phyloP scores from a whole-genome alignment of 2,888 invertebrate species.

The Monochamus alternatus region DNA sequence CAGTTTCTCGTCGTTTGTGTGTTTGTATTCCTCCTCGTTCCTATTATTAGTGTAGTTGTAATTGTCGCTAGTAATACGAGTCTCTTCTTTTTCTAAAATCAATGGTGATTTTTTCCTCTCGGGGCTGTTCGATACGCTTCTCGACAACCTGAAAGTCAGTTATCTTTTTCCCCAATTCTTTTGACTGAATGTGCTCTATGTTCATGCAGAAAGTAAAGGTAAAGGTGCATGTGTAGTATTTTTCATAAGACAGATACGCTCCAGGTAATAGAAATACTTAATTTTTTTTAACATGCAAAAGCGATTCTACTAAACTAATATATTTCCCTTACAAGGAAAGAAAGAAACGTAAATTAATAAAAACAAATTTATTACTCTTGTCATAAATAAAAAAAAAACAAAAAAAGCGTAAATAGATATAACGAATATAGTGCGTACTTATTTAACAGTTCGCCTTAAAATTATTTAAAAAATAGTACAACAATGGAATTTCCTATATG shows the following conservation, averaged over 20 bases:
- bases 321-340: background rate
- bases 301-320: background rate
- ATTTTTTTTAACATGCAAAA: background rate
- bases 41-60: constrained; percentile 47
- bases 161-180: background rate
- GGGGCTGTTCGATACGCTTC: constrained; percentile 40
- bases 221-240: background rate
- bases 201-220: constrained; percentile 24
- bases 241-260: background rate
- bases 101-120: constrained; percentile 39
- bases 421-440: constrained; percentile 11
- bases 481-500: constrained; percentile 25
- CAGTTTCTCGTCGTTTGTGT: constrained; percentile 33
- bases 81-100: constrained; percentile 35
- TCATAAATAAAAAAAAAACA: constrained; percentile 24
- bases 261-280: background rate
- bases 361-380: constrained; percentile 33
- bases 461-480: constrained; percentile 23
- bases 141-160: constrained; percentile 48
- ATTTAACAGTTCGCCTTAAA: constrained; percentile 10
- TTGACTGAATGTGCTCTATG: constrained; percentile 14
- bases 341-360: constrained; percentile 28
- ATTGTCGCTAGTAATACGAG: constrained; percentile 41
- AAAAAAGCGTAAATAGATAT: constrained; percentile 17
- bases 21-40: constrained; percentile 47